A percentile compares a stretch with the other conserved stretches of the same genome.
These are phyloP conservation scores for Drosophila lutescens DNA, from an alignment of 2,888 invertebrate species.

Conservation along the genomic window DNA sequence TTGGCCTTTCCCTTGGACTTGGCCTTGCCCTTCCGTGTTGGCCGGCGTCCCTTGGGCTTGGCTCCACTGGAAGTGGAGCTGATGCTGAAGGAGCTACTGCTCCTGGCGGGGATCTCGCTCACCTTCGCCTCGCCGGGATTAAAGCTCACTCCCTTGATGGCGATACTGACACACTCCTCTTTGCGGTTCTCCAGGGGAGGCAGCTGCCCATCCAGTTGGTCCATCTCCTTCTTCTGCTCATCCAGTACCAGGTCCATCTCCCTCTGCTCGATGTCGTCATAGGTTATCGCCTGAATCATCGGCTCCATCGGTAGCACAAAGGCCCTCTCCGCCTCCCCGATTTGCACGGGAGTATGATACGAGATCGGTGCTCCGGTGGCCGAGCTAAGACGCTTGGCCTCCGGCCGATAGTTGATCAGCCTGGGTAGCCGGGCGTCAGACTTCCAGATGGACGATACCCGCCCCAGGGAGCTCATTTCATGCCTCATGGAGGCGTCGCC, in stretches of 20 bases:
- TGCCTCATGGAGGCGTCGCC: not conserved
- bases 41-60: not conserved
- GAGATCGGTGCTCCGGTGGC: conserved; percentile 47
- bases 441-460: not conserved
- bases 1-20: conserved; percentile 13
- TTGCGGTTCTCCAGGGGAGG: not conserved
- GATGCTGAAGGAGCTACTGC: conserved; percentile 7
- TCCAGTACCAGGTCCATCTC: not conserved
- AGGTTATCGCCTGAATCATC: conserved; percentile 34
- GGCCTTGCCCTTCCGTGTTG: not conserved
- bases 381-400: conserved; percentile 33
- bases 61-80: conserved; percentile 2
- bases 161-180: not conserved
- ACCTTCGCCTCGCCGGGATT: not conserved
- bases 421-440: not conserved
- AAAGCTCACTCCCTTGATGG: conserved; percentile 12
- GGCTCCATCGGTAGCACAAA: not conserved
- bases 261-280: conserved; percentile 33
- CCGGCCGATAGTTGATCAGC: conserved; percentile 47
- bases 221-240: not conserved
- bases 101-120: not conserved
- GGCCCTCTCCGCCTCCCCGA: not conserved
- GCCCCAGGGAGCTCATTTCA: not conserved
- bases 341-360: conserved; percentile 55
- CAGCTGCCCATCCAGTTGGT: not conserved